Evolutionary conservation across 2,797 vertebrate species (phyloP), one percentile per base, ranked within the genome.

Genomic region (Ptychobarbus kaznakovi): DNA sequence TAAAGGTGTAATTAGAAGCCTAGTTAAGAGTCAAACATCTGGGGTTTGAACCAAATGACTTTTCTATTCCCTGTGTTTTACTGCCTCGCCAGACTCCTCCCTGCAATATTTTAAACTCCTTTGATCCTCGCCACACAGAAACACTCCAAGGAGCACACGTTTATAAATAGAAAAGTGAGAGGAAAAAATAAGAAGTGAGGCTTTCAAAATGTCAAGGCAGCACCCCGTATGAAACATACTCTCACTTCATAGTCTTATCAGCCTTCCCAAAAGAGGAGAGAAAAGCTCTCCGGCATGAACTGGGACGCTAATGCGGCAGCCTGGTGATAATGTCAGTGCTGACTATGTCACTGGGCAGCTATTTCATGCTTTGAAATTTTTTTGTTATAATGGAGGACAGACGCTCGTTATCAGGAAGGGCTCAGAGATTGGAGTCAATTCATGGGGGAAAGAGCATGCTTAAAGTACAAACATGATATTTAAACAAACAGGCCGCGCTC

Each of bases 391-490:
- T 81, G 79, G 69, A 81, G 86, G 87, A 84, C 18, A 49, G 66
- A 81, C 63, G n/a, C 63, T 86, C 84, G 85, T 92, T 89, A 89
- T 92, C 87, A 82, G 80, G 85, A 83, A 79, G 88, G 86, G 81
- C 86, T 68, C 70, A 66, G n/a, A 63, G 82, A 82, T 86, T 76
- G 65, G 77, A 80, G 76, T 73, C 68, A 85, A 35, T 85, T 80
- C 51, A 20, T 16, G 49, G 49, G 63, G 63, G 11, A 72, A 63
- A 80, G 77, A 65, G 22, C 69, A 40, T 73, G 87, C 68, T 89
- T 87, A 89, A 93, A 92, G 51, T 92, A 91, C 90, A 87, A 87
- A 84, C 53, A 81, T 86, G 87, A 92, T 93, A 92, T 93, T 91
- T 90, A 92, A 90, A 92, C 76, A 86, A 74, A 65, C 68, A 51